A percentile compares a stretch with the other conserved stretches of the same genome.
Evolutionary conservation across 2,888 invertebrate species (phyloP).

Genomic region (Drosophila cognata): DNA sequence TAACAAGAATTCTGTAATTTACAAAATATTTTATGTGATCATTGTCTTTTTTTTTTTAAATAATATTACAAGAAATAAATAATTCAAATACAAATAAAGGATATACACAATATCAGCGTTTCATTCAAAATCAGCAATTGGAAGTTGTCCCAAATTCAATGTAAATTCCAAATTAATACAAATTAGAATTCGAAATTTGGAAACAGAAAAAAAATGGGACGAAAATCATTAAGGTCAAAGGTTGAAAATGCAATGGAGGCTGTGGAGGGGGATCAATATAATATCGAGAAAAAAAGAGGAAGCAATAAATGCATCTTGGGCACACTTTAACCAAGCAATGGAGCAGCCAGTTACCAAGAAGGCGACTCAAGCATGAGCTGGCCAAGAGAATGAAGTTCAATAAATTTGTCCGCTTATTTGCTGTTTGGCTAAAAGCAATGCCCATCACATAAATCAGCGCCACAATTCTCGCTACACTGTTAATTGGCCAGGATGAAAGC

Average conservation of each 20-base stretch:
- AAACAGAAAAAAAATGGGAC: not conserved
- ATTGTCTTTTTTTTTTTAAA: constrained; percentile 74
- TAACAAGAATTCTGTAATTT: constrained; percentile 78
- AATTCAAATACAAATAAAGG: constrained; percentile 79
- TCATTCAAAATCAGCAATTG: not conserved
- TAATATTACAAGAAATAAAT: constrained; percentile 79
- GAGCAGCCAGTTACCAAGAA: not conserved
- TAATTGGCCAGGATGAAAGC: constrained; percentile 11
- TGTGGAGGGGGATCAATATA: not conserved
- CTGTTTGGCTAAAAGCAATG: constrained; percentile 8
- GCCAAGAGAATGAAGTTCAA: not conserved
- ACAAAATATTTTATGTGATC: constrained; percentile 81
- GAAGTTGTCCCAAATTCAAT: not conserved
- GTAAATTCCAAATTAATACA: not conserved
- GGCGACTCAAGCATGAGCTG: not conserved
- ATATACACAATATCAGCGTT: constrained; percentile 62
- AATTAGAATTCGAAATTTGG: not conserved
- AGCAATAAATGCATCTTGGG: too few species aligned
- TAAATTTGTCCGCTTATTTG: constrained; percentile 4
- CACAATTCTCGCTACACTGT: not conserved
- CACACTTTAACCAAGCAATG: not conserved
- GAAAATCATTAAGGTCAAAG: not conserved
- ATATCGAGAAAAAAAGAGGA: too few species aligned
- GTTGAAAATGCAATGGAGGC: not conserved
- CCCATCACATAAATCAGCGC: constrained; percentile 34